A percentile compares a stretch with the other conserved stretches of the same genome.
Conservation (phyloP, 2,888 invertebrate genomes). For the Stenchaetothrips biformis region DNA sequence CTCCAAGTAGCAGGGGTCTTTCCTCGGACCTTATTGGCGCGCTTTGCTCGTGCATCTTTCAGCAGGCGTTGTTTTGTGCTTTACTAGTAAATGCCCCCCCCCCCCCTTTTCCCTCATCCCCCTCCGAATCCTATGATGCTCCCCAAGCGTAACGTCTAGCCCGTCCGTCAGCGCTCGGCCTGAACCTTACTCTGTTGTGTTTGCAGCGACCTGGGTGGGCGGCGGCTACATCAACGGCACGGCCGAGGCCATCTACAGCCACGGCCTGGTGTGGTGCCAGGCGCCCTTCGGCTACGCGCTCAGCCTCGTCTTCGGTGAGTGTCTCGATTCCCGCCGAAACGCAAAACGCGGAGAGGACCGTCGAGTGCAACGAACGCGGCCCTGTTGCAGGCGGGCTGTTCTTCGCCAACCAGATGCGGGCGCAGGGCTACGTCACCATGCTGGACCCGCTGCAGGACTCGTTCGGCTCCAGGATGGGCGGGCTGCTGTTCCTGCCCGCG, state of each 20-base stretch:
- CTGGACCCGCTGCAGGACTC: slow-evolving; percentile 94
- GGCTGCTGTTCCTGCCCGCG: slow-evolving; percentile 90
- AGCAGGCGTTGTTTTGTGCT: no score
- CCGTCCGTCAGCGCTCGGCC: no score
- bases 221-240: slow-evolving; percentile 99
- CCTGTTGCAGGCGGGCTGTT: slow-evolving; percentile 77
- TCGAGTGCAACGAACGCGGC: slow-evolving; percentile 31
- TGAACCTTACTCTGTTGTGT: slow-evolving; percentile 33
- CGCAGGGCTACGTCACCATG: slow-evolving; percentile 98
- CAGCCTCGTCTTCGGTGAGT: slow-evolving; percentile 86
- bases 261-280: slow-evolving; percentile 94
- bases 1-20: no score
- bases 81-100: no score
- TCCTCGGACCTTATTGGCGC: no score
- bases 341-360: slow-evolving; percentile 12
- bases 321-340: background rate
- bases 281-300: slow-evolving; percentile 98
- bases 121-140: no score
- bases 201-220: slow-evolving; percentile 96
- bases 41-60: no score
- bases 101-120: no score
- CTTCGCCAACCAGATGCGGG: slow-evolving; percentile 96
- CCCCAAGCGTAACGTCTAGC: no score
- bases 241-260: slow-evolving; percentile 92
- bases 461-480: slow-evolving; percentile 97